Evolutionary conservation across 2,797 vertebrate species (phyloP), one percentile per base, ranked within the genome.

Genomic region (Sylvilagus floridanus): DNA sequence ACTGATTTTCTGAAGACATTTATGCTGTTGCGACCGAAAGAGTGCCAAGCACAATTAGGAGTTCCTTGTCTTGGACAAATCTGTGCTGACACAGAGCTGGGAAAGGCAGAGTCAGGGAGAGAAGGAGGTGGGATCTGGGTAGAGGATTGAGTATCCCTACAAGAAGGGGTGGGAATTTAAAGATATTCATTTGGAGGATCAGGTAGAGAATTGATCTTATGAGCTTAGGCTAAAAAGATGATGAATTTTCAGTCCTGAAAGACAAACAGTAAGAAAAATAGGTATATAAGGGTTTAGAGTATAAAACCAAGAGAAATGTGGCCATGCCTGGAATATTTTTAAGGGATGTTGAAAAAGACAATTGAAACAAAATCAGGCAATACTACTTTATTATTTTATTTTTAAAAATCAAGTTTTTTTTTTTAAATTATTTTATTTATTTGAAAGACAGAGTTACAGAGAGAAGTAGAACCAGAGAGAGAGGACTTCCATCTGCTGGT

Each of bases 1-100:
- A 65, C 57, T 90, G 57, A 66, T 65, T 85, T 85, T 57, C 87
- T 79, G 81, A 21, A 85, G 57, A 50, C 19, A 50, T 90, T 79
- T 47, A 47, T 35, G 65, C 32, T 78, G 52, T n/a, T 71, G 37
- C 7, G 71, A 16, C 30, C 63, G 65, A 90, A 93, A 14, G 7
- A 7, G 21, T 73, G 17, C 28, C 47, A n/a, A 37, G 16, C 35
- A 76, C 72, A 21, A 57, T 85, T 42, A 73, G 57, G 68, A 88
- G 28, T 57, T 28, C 11, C 32, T 7, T 5, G 5, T 32, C 68
- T 75, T 75, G 32, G 66, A 87, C 26, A 81, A 57, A 66, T 63
- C 32, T 12, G 30, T 50, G 84, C 66, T 87, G 42, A 88, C 24
- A 75, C 60, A 42, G 63, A 92, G 52, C 28, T 60, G 42, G 62